Evolutionary conservation across 2,888 invertebrate genomes (phyloP), one percentile per base, ranked within the genome.

Genomic region (Clusia tigrina): DNA sequence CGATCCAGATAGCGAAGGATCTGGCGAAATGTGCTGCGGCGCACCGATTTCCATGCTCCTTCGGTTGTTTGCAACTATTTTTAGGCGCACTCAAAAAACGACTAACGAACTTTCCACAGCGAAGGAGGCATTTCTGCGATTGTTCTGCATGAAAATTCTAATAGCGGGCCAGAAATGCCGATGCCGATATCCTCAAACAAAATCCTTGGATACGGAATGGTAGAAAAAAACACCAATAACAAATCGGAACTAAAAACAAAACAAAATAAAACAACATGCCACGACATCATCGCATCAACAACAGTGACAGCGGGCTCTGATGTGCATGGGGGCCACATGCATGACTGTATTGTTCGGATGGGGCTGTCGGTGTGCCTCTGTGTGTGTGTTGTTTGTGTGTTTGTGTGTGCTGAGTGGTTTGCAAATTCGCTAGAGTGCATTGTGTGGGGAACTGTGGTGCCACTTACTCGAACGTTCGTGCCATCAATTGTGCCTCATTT

Each of bases 31-130:
- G 62, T 54, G n/a, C n/a, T n/a, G n/a, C n/a, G n/a, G 54, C 55
- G 54, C 58, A 58, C 42, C 17, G 18, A 38, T 15, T 42, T 42
- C 17, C 20, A n/a, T 48, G 20, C 6, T 48, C 22, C 6, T 18
- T 48, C 6, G n/a, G n/a, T n/a, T 42, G 6, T 60, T 56, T 55
- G 18, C 55, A 63, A 63, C 63, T 63, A 55, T 63, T 63, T 59
- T 63, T 59, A 53, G 51, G 22, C 52, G 26, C 54, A 63, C 26
- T 52, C 54, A 25, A 55, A 52, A 42, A n/a, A 55, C 55, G 48
- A 48, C 48, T 48, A 22, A 18, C 48, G 22, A 48, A 48, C 15
- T 48, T 3, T 20, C 18, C 6, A 18, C 48, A 48, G 15, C 10
- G 3, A 20, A 20, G 5, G 2, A 20, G 22, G 22, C 20, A 18